Evolutionary conservation across 2,888 invertebrate genomes (phyloP), one percentile per base, ranked within the genome.

Genomic region (Liodrosophila aerea): DNA sequence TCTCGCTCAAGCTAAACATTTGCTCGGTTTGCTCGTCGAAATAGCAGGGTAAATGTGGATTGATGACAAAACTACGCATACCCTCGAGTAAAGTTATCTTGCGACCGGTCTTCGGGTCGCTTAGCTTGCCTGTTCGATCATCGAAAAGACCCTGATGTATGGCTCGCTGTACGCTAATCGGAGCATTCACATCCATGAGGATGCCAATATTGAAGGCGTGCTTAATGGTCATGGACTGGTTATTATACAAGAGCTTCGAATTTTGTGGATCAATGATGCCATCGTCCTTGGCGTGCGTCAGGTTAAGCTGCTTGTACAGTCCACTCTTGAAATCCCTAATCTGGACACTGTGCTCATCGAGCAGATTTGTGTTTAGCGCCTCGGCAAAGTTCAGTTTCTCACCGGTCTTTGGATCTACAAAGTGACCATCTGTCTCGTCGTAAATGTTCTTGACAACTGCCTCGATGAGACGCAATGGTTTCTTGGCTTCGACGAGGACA

Each of bases 81-180:
- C 96, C 94, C 90, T 97, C 96, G 76, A 96, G 95, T 34, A 97
- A 89, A 1, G 96, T 96, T 2, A 97, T 94, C 81, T 94, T 93
- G 62, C 94, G 92, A 40, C 94, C 94, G 2, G 94, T 95, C 58
- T 93, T 92, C 0, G 95, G 95, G 90, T 98, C 97, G 31, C 94
- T 92, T 46, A 98, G 93, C 91, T 95, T 96, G 8, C 96, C 96
- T 0, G 93, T 94, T 60, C 91, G 92, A 59, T 95, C 94, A 74
- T 96, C 95, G 86, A 96, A 96, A 0, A 96, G 91, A 1, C 97
- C 96, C 90, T 96, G 95, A 87, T 96, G 96, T 49, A 97, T 92
- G 0, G 96, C 95, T 83, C 96, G 92, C 87, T 97, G 97, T 29
- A 97, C 89, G 9, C 96, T 96, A 15, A 96, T 93, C 0, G 96